Percentiles rank a stretch among this genome's conserved stretches.
These are phyloP conservation scores for Ictidomys tridecemlineatus DNA, from an alignment of 2,113 vertebrate species.

Conservation along the genomic window DNA sequence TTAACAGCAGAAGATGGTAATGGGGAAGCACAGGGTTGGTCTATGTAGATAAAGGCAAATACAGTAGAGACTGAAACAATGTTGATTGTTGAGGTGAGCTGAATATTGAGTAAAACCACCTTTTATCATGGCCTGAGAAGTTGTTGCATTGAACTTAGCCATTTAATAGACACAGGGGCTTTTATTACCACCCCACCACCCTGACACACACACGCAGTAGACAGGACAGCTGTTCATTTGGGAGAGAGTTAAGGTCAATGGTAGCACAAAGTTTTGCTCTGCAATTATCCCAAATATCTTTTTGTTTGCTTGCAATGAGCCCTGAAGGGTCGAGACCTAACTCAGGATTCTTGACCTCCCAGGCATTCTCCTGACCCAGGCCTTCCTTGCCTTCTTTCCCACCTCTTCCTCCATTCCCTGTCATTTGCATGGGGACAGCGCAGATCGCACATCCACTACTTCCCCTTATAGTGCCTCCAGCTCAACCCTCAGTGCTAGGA, in stretches of 20 bases:
- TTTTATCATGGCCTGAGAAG: background rate
- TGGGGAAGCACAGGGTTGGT: rapidly evolving
- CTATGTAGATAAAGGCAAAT: background rate
- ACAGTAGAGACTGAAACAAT: background rate
- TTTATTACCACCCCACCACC: background rate
- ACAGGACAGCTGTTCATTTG: background rate
- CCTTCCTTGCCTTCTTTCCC: background rate
- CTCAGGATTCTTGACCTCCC: background rate
- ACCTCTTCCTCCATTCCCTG: no score
- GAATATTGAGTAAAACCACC: background rate
- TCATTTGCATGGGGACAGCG: background rate
- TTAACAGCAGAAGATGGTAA: background rate
- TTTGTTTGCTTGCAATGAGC: background rate
- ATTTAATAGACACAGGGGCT: background rate
- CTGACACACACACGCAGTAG: background rate
- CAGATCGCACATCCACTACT: background rate
- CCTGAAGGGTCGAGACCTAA: background rate
- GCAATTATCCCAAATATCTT: background rate
- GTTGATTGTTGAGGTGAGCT: background rate
- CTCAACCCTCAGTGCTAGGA: background rate
- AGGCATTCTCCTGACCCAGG: background rate
- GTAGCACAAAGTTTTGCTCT: background rate
- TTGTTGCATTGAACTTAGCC: background rate
- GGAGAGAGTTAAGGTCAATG: background rate
- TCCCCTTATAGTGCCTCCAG: no score